These are phyloP conservation scores for Crotalus viridis DNA, from an alignment of 2,113 vertebrate species.

Conservation along the genomic window DNA sequence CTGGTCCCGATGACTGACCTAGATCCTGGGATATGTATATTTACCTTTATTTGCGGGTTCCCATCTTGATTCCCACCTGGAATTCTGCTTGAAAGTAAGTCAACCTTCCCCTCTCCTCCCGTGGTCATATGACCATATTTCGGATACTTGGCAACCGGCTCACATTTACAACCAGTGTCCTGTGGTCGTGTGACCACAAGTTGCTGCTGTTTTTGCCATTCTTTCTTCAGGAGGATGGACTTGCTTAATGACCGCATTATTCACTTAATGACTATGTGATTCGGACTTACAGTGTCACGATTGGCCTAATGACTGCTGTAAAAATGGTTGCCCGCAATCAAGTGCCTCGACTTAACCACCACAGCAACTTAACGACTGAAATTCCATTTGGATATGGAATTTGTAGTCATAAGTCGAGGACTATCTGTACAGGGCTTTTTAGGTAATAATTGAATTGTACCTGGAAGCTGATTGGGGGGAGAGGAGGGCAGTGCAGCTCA, in stretches of 20 bases:
- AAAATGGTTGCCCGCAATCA: background rate
- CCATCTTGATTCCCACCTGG: background rate
- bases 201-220: background rate
- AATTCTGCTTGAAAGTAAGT: background rate
- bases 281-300: background rate
- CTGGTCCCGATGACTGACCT: background rate
- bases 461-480: background rate
- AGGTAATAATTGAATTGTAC: background rate
- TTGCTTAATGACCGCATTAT: no score
- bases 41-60: slow-evolving; percentile 51
- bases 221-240: background rate
- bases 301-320: background rate
- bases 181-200: background rate
- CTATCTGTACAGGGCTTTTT: background rate
- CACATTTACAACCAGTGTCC: background rate
- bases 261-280: background rate
- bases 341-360: no score
- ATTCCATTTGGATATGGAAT: background rate
- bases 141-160: background rate
- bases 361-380: background rate
- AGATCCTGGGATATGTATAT: background rate
- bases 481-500: background rate
- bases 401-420: background rate
- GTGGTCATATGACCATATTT: background rate
- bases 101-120: background rate